Percentiles rank a stretch among this genome's conserved stretches.
phyloP scores from a whole-genome alignment of 2,797 vertebrate species.

The Eremophila alpestris region DNA sequence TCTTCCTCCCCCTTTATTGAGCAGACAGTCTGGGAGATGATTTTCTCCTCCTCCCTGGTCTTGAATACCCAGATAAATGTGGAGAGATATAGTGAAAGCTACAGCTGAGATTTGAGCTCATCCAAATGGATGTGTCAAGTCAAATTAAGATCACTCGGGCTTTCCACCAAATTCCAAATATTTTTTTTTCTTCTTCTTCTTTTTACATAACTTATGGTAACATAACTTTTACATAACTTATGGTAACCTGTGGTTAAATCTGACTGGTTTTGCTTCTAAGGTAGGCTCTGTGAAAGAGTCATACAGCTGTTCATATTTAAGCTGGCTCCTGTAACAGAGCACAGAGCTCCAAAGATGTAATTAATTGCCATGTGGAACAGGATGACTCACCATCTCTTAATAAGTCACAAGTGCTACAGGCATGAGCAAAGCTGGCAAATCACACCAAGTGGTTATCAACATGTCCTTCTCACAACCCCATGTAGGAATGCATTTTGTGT shows the following conservation, averaged over 20 bases:
- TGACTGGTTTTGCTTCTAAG: background rate
- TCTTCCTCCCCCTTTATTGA: background rate
- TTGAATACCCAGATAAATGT: background rate
- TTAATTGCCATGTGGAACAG: background rate
- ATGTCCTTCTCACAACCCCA: background rate
- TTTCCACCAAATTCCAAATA: background rate
- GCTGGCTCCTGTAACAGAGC: background rate
- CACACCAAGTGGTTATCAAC: background rate
- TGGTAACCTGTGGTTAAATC: background rate
- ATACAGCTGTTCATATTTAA: background rate
- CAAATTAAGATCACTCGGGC: background rate
- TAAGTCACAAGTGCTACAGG: background rate
- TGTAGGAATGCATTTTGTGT: background rate
- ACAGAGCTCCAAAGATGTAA: background rate
- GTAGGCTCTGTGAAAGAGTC: background rate
- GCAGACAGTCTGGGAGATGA: background rate
- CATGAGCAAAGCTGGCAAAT: background rate
- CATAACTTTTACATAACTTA: background rate
- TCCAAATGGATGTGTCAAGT: background rate
- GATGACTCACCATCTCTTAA: background rate
- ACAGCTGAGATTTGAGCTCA: background rate
- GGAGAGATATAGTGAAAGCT: background rate
- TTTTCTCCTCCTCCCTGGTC: background rate
- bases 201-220: no score
- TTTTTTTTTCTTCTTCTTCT: background rate